Percentiles rank a stretch among this genome's conserved stretches.
phyloP scores from a whole-genome alignment of 2,888 invertebrate species.

The Drosophila lacicola region DNA sequence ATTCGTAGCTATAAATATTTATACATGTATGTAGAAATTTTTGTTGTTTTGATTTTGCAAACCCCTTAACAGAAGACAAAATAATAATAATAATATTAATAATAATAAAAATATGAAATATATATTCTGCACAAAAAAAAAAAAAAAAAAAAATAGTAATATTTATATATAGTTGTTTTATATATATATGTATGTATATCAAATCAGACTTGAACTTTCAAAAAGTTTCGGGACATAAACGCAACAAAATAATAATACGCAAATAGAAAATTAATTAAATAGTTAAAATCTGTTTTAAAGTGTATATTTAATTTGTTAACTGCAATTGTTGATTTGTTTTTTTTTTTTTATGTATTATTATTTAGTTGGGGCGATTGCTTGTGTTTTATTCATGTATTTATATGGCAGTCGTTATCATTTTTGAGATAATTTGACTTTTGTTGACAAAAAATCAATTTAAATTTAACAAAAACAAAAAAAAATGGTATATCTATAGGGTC shows the following conservation, averaged over 20 bases:
- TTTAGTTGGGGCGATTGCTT: slow-evolving; percentile 19
- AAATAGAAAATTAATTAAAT: slow-evolving; percentile 9
- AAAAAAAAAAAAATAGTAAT: slow-evolving; percentile 12
- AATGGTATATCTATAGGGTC: slow-evolving; percentile 26
- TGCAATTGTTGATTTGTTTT: slow-evolving; percentile 3
- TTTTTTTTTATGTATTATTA: slow-evolving; percentile 10
- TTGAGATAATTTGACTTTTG: slow-evolving; percentile 73
- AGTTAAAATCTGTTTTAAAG: background rate
- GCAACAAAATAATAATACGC: slow-evolving; percentile 36
- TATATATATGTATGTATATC: slow-evolving; percentile 14
- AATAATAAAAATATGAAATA: slow-evolving; percentile 2
- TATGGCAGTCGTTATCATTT: slow-evolving; percentile 74
- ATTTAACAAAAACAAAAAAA: slow-evolving; percentile 49
- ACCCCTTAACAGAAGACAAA: slow-evolving; percentile 13
- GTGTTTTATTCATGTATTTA: slow-evolving; percentile 42
- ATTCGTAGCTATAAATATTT: slow-evolving; percentile 56
- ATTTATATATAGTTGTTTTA: slow-evolving; percentile 5
- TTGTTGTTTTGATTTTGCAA: slow-evolving; percentile 10
- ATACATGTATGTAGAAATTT: slow-evolving; percentile 20
- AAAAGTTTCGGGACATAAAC: slow-evolving; percentile 28
- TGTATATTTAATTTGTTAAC: background rate
- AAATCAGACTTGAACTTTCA: slow-evolving; percentile 50
- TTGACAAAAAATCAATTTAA: slow-evolving; percentile 53
- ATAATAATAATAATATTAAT: slow-evolving; percentile 5
- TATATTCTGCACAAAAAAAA: slow-evolving; percentile 12